A percentile compares a stretch with the other conserved stretches of the same genome.
These are phyloP conservation scores for Atrichornis clamosus DNA, from an alignment of 2,113 vertebrate genomes.

Conservation along the genomic window DNA sequence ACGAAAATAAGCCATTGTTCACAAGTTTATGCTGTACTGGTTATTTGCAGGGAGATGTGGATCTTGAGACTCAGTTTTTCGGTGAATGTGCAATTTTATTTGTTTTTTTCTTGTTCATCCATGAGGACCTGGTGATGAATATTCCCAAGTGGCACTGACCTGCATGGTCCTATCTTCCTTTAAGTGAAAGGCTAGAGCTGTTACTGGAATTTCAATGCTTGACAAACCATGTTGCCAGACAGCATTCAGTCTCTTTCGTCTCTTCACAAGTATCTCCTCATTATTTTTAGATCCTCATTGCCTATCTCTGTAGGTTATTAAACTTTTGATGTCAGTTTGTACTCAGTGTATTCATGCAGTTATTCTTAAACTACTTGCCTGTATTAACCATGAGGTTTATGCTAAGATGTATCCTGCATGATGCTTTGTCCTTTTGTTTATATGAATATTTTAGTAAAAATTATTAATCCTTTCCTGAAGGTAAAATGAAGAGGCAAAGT, in stretches of 20 bases:
- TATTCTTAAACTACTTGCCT: background rate
- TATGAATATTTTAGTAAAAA: background rate
- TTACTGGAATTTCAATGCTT: background rate
- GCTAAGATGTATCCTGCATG: accelerated
- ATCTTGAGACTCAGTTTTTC: background rate
- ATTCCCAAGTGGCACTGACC: background rate
- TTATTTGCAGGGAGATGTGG: background rate
- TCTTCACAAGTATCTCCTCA: background rate
- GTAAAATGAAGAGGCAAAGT: background rate
- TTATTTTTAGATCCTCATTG: background rate
- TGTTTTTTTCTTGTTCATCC: background rate
- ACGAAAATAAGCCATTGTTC: background rate
- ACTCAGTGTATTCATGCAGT: background rate
- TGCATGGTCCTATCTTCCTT: background rate
- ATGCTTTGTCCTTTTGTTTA: background rate
- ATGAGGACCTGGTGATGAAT: background rate
- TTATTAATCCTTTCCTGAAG: background rate
- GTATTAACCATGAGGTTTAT: background rate
- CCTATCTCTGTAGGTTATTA: background rate
- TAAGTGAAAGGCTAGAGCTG: background rate
- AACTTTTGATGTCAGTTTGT: background rate
- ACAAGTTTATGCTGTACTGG: background rate
- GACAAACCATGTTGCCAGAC: background rate
- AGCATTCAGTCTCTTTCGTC: background rate
- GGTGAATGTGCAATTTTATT: background rate